Evolutionary conservation across 2,113 vertebrate species (phyloP).

Genomic region (Neofelis nebulosa): DNA sequence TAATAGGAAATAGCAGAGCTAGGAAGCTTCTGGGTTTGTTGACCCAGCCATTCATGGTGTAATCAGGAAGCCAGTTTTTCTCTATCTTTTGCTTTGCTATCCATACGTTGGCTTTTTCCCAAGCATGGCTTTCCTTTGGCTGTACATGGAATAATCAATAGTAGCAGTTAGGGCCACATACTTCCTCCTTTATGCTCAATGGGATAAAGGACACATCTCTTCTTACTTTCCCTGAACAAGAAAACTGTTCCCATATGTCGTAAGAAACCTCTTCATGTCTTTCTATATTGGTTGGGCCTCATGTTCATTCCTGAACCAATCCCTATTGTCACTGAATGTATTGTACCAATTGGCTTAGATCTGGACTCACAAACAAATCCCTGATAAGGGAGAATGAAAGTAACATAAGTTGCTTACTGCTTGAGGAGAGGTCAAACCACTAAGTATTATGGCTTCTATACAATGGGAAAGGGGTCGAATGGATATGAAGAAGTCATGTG

Average conservation of each 20-base stretch:
- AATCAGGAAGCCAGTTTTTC: background rate
- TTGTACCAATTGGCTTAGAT: background rate
- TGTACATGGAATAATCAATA: background rate
- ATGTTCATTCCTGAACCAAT: background rate
- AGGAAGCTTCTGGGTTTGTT: background rate
- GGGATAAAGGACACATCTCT: background rate
- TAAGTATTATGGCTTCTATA: background rate
- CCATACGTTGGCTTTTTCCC: background rate
- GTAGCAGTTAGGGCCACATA: background rate
- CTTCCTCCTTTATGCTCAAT: background rate
- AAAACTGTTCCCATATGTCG: background rate
- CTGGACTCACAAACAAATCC: background rate
- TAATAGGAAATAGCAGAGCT: background rate
- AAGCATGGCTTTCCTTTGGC: background rate
- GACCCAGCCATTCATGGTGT: background rate
- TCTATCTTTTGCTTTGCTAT: background rate
- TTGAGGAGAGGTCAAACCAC: background rate
- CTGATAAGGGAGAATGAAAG: background rate
- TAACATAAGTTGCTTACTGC: background rate
- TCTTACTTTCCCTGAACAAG: background rate
- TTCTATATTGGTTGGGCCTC: background rate
- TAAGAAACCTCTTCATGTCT: background rate
- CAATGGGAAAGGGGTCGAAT: background rate
- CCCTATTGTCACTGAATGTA: background rate
- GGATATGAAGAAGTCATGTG: background rate